Percentiles rank a stretch among this genome's conserved stretches.
Evolutionary conservation across 2,113 vertebrate species (phyloP).

Genomic region (Heterocephalus glaber): DNA sequence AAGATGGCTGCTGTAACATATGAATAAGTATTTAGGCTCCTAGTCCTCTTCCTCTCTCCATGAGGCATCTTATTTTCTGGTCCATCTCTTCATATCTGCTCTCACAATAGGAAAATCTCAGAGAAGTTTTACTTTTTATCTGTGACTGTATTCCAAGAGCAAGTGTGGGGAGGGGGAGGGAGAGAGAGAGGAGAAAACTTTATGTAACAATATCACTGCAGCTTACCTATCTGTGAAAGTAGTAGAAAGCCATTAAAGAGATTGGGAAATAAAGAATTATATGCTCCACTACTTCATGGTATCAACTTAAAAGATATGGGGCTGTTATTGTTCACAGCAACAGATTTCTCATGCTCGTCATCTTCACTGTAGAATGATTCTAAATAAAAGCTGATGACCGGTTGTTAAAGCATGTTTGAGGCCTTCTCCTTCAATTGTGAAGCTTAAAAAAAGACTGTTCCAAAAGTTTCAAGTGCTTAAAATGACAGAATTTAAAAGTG

Average conservation of each 20-base stretch:
- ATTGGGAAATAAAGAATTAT: not conserved
- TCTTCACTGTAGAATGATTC: not conserved
- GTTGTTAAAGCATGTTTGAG: not conserved
- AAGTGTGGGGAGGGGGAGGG: not conserved
- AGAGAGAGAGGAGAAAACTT: not conserved
- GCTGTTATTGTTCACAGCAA: not conserved
- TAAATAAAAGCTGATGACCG: not conserved
- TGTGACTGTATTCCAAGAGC: not conserved
- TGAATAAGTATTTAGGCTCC: fast-evolving
- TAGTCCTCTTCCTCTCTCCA: fast-evolving
- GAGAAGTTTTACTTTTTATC: not conserved
- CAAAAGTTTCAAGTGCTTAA: not conserved
- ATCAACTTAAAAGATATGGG: not conserved
- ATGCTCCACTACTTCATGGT: not conserved
- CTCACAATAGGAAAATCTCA: not conserved
- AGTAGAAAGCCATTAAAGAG: not conserved
- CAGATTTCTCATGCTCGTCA: not conserved
- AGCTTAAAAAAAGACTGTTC: not conserved
- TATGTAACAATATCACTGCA: not conserved
- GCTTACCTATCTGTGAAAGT: not conserved
- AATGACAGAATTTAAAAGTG: not conserved
- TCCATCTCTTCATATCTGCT: not conserved
- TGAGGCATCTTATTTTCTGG: not conserved
- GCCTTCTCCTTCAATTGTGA: not conserved
- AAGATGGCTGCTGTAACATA: not conserved